phyloP scores from a whole-genome alignment of 53 echinoderm and acorn worm species.

The Glandiceps talaboti region DNA sequence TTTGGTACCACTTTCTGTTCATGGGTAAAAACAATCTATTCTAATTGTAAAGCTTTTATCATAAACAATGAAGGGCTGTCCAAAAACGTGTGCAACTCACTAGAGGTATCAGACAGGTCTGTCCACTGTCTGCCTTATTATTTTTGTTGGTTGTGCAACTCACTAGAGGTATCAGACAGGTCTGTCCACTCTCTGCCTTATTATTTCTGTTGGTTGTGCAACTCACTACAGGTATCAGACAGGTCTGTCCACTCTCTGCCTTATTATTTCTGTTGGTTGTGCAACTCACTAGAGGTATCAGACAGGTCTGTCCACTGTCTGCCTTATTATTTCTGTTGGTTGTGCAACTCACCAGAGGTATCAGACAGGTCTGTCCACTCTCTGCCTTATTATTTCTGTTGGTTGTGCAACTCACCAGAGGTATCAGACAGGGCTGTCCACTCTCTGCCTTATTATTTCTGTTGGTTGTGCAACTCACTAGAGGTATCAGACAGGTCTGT shows the following conservation, averaged over 20 bases:
- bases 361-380: conserved; percentile 8
- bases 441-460: conserved; percentile 1
- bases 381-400: conserved; percentile 1
- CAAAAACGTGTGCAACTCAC: background rate
- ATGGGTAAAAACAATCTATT: background rate
- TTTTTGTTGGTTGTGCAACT: too few relatives aligned
- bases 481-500: conserved; percentile 11
- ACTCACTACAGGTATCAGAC: too few relatives aligned
- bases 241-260: conserved; percentile 1
- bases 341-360: too few relatives aligned
- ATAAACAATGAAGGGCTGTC: conserved; percentile 1
- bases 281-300: background rate
- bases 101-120: background rate
- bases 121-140: too few relatives aligned
- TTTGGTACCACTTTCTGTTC: background rate
- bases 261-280: conserved; percentile 4
- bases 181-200: background rate
- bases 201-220: conserved; percentile 5
- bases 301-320: conserved; percentile 5
- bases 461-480: background rate
- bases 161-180: too few relatives aligned
- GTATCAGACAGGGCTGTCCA: conserved; percentile 12
- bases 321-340: conserved; percentile 2
- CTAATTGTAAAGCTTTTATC: background rate
- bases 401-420: too few relatives aligned